Evolutionary conservation across 2,113 vertebrate genomes (phyloP), one percentile per base, ranked within the genome.

Genomic region (Platichthys stellatus): DNA sequence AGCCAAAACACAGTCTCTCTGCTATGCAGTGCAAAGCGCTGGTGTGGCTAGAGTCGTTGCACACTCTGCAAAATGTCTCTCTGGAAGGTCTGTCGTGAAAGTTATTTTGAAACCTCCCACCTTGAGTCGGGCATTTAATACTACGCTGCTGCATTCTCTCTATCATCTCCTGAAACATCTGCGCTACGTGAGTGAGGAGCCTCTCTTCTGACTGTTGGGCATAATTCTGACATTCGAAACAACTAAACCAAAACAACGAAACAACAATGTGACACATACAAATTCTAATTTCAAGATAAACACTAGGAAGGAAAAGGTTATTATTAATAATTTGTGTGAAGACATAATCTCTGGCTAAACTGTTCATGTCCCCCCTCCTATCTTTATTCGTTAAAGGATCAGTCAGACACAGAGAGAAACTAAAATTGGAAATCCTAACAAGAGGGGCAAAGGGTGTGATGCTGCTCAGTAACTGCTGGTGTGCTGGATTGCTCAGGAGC

Each of bases 1-100:
- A 68, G 14, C 14, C 18, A 63, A 84, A 73, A 63, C 74, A 81
- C 20, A 63, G 24, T 67, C 35, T 73, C 1, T 78, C 66, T 21
- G 61, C 71, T 35, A 64, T 60, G 15, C 61, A 83, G 66, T 74
- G 71, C 24, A 65, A 74, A 18, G 35, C 31, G 21, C 10, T 57
- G 11, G 54, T 57, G 21, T 57, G 54, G 9, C 54, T 12, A 7
- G 21, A 13, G 11, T 24, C 54, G 11, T 57, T 23, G 14, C 54
- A 57, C 20, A 57, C 5, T 24, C 2, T 24, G n/a, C 54, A 57
- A 24, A 8, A 6, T 11, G 18, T 3, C 15, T n/a, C 20, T 21
- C 51, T 21, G n/a, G 51, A 9, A 14, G 21, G n/a, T 24, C 54
- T 12, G 3, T 14, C 21, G 2, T 13, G 21, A 1, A 4, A 11